Conservation (phyloP, 2,797 vertebrate species). For the Anabacerthia variegaticeps region DNA sequence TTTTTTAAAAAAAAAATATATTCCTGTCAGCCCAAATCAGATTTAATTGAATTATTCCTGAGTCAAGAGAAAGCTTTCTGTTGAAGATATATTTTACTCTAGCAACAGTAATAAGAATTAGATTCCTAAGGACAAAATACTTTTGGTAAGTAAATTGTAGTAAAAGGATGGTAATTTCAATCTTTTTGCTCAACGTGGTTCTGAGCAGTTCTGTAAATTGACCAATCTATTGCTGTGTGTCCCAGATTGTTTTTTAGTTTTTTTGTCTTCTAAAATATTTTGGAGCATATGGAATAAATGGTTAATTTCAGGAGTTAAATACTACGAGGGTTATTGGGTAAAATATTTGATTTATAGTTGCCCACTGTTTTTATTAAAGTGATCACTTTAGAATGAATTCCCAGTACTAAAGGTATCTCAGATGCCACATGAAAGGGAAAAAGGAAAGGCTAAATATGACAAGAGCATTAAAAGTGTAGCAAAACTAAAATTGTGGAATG, state of each 20-base stretch:
- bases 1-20: background rate
- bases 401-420: background rate
- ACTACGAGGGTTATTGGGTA: fast-evolving
- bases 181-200: background rate
- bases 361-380: background rate
- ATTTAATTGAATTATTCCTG: conserved; percentile 39
- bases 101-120: background rate
- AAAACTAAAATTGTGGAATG: background rate
- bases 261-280: background rate
- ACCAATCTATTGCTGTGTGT: background rate
- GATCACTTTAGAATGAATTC: background rate
- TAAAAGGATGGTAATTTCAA: background rate
- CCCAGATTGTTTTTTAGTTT: background rate
- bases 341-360: background rate
- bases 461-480: background rate
- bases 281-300: background rate
- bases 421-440: background rate
- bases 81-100: background rate
- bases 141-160: background rate
- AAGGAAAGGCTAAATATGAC: background rate
- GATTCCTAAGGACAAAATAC: background rate
- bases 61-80: background rate
- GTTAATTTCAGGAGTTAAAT: background rate
- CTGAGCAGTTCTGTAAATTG: background rate
- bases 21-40: background rate